Base-by-base conservation (phyloP, 2,888 invertebrate species). In the Minunthozetes semirufus region DNA sequence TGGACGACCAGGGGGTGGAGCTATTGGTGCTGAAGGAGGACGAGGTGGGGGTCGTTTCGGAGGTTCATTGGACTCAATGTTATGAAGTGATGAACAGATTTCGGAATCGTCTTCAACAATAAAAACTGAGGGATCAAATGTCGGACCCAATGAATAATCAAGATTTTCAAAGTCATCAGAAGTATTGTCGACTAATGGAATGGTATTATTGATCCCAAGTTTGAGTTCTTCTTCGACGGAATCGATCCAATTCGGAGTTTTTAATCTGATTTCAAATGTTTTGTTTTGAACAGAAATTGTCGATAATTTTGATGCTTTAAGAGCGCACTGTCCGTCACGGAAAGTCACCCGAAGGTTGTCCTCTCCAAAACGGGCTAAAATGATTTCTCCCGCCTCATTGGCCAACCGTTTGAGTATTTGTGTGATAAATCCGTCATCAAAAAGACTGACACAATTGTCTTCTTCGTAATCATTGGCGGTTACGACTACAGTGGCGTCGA, bases 291-390 rank as follows among this genome's bases (percentile, higher is more conserved):
- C 82, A 79, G 80, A 74, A 29, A 79, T 78, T 48, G 82, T 81
- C 77, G 85, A 81, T 80, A 82, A 82, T 72, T 83, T 80, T 19
- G 84, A 77, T 5, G 85, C 85, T 27, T 83, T 82, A 27, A 98
- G 83, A 4, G 96, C 96, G 79, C 90, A 89, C 81, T 91, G 90
- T 0, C 96, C 94, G 81, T 93, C 92, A 79, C 92, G 88, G 82
- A 96, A 95, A 11, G 95, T 94, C 33, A 97, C 88, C 89, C 93
- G 93, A 85, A 97, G 89, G 19, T 91, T 90, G 76, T 89, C 91
- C 29, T 90, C 92, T 19, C 94, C 90, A 83, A 95, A 95, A 78
- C 85, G 84, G 77, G 95, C 92, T 66, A 96, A 86, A 70, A 94
- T 91, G 0, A 94, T 92, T 83, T 93, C 93, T 8, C 95, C 95